Evolutionary conservation across 1,140 invertebrate genomes (phyloP).

Genomic region (Drosophila varians): DNA sequence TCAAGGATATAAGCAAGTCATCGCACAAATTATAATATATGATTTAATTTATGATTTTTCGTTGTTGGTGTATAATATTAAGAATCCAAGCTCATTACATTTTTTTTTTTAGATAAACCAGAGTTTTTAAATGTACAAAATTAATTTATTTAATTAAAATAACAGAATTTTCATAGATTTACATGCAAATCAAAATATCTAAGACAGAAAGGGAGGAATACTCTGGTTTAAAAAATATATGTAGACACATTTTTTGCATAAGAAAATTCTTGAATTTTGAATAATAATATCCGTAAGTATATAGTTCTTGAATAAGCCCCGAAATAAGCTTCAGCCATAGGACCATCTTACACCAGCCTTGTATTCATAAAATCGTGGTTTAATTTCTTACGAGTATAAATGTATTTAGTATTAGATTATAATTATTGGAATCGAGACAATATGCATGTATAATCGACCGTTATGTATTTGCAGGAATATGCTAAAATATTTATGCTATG

Average conservation of each 20-base stretch:
- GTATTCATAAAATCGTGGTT: conserved; percentile 12
- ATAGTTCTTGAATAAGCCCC: neutral
- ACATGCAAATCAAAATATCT: neutral
- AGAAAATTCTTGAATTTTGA: neutral
- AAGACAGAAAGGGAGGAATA: neutral
- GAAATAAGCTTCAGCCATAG: neutral
- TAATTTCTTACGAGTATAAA: conserved; percentile 70
- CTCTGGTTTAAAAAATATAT: neutral
- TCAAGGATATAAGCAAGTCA: neutral
- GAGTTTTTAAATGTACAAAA: neutral
- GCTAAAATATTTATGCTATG: conserved; percentile 76
- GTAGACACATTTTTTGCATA: no score
- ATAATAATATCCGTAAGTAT: neutral
- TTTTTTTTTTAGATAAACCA: neutral
- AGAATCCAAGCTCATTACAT: neutral
- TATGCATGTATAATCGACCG: conserved; percentile 58
- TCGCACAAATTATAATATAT: neutral
- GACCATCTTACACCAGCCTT: neutral
- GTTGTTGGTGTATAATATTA: neutral
- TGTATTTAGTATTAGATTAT: conserved; percentile 60
- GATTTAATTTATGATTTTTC: no score
- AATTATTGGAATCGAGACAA: conserved; percentile 65
- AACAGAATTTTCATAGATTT: neutral
- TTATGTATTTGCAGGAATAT: conserved; percentile 66
- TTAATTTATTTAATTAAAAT: neutral